Evolutionary conservation across 2,797 vertebrate species (phyloP).

Genomic region (Aplochiton taeniatus): DNA sequence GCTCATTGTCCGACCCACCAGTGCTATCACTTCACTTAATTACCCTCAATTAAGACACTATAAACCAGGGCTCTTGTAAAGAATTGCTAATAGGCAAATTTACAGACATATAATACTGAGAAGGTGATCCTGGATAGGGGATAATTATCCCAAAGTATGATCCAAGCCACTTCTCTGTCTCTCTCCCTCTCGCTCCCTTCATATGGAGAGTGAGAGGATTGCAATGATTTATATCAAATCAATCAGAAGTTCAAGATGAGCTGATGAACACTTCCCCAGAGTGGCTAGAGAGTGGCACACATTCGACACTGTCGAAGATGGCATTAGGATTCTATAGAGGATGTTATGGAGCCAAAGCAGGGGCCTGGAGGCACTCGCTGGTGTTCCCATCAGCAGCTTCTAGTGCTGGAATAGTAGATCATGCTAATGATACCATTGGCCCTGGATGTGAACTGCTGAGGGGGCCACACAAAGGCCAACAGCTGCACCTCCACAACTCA

Average conservation of each 20-base stretch:
- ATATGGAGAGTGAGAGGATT: constrained; percentile 26
- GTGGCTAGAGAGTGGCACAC: neutral
- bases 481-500: constrained; percentile 37
- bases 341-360: neutral
- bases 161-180: constrained; percentile 44
- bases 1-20: constrained; percentile 72
- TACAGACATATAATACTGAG: constrained; percentile 65
- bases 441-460: neutral
- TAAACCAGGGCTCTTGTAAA: constrained; percentile 68
- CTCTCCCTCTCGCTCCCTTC: constrained; percentile 15
- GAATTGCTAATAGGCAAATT: constrained; percentile 79
- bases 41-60: constrained; percentile 76
- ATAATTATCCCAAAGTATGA: constrained; percentile 65
- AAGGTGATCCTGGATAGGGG: constrained; percentile 59
- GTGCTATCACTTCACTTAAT: constrained; percentile 78
- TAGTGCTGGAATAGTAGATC: constrained; percentile 44
- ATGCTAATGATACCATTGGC: constrained; percentile 30
- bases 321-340: neutral
- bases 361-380: neutral
- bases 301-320: no score
- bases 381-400: constrained; percentile 27
- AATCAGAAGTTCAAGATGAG: neutral
- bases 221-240: constrained; percentile 12
- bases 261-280: neutral
- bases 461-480: constrained; percentile 39